Base-by-base conservation (phyloP, 2,113 vertebrate genomes). In the Melanocharis versteri region DNA sequence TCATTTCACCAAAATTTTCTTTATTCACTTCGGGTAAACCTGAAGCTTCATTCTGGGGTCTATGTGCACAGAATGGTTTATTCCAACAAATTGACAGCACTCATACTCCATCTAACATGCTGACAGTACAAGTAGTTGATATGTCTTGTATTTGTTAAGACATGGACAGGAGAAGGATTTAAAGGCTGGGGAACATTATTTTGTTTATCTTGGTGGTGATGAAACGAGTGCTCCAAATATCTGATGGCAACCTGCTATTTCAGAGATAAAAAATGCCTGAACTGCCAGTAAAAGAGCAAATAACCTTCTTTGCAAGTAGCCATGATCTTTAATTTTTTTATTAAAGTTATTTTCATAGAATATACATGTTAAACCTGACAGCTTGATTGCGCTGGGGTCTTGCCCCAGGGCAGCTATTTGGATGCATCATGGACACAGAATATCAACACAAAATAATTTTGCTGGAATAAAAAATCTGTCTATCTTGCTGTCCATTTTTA, bases 401-500 rank as follows among this genome's bases (percentile, higher is more conserved):
- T 89, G 91, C 89, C 77, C 87, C 42, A 37, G 88, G 91, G 75
- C 77, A 78, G n/a, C 44, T 77, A 15, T 94, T 96, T 91, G 50
- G 60, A 81, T 92, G 83, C 80, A 89, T 82, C 62, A 8, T 20
- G 21, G 69, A 51, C 65, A 66, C 17, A 65, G 84, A 92, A 92
- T 90, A 93, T 62, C 78, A 89, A 90, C 77, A 88, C 22, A 47
- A 69, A 84, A 89, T 83, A 91, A 66, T 94, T 95, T 96, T 87
- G 56, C 68, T 91, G 57, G 91, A 95, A 91, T 93, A 89, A 93
- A 92, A 95, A 76, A 37, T 77, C 45, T 87, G 76, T 94, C 92
- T 93, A 78, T 97, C 90, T 85, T 86, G 48, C 93, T 97, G 93
- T 87, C 95, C 86, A 57, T 93, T 89, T 95, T 94, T 92, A 76